Base-by-base conservation (phyloP, 2,113 vertebrate genomes). In the Cryptotis parvus region DNA sequence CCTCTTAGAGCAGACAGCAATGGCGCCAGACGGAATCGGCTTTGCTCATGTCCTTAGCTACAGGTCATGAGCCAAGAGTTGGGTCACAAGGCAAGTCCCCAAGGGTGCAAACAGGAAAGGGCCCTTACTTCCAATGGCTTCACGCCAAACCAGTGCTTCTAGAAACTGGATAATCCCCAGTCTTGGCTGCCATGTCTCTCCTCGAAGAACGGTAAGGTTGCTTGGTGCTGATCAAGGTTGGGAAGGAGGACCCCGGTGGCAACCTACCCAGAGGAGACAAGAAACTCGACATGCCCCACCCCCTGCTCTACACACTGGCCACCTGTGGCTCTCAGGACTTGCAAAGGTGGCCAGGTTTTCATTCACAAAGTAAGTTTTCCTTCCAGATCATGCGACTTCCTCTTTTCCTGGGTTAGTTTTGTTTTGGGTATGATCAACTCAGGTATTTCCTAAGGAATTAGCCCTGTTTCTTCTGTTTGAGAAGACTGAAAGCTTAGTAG, bases 21-120 rank as follows among this genome's bases (percentile, higher is more conserved):
- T 52, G 26, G 58, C 1, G 14, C 29, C 68, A 78, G 58, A 52
- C 31, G 33, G 90, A 61, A 74, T 76, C 70, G 18, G 82, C 41
- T 73, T 0, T 91, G 66, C 8, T 88, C 91, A 82, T 9, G 22
- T n/a, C 65, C 61, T 43, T 3, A 0, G 10, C 24, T 41, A 75
- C 26, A 84, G 39, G 83, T 58, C 72, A 78, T 9, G 72, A 88
- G 26, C 41, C 29, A 76, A 88, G 65, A 43, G 22, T n/a, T 89
- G n/a, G n/a, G n/a, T n/a, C n/a, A n/a, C 16, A 80, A 24, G 31
- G 31, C 31, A 91, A 37, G 45, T 20, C 78, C 88, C 58, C 2
- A 66, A 85, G 31, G 61, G 33, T 72, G 22, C 52, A 82, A 18
- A 73, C 6, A 94, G 92, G 94, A 95, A 72, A 89, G 26, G 24